Percentiles rank a stretch among this genome's conserved stretches.
These are phyloP conservation scores for Endomychus coccineus DNA, from an alignment of 2,888 invertebrate species.

Conservation along the genomic window DNA sequence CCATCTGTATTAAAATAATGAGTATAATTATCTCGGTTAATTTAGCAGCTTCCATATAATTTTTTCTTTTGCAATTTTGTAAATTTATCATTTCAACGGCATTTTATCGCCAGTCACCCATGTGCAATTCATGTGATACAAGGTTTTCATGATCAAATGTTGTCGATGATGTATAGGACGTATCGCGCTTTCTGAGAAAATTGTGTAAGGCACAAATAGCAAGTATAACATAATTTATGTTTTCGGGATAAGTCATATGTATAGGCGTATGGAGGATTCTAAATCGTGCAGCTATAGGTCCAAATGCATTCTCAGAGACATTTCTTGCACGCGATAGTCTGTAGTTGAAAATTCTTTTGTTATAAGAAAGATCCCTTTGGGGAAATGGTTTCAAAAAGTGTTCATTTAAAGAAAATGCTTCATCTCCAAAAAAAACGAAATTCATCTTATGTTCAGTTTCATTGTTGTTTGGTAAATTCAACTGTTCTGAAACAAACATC, in stretches of 20 bases:
- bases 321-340: too few species aligned
- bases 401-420: constrained; percentile 12
- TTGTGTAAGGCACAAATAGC: constrained; percentile 8
- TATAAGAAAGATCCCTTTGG: constrained; percentile 11
- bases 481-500: constrained; percentile 4
- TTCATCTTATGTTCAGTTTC: neutral
- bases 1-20: constrained; percentile 7
- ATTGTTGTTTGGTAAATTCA: constrained; percentile 1
- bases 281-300: constrained; percentile 13
- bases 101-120: too few species aligned
- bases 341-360: constrained; percentile 16
- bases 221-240: constrained; percentile 2
- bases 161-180: constrained; percentile 1
- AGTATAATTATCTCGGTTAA: constrained; percentile 4
- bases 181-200: constrained; percentile 3
- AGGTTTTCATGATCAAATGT: constrained; percentile 6
- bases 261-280: constrained; percentile 13
- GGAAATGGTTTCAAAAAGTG: constrained; percentile 14
- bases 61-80: neutral
- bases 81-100: constrained; percentile 2
- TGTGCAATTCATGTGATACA: neutral
- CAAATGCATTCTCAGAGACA: constrained; percentile 16
- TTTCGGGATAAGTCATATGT: constrained; percentile 4
- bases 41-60: constrained; percentile 1
- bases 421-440: constrained; percentile 9